Evolutionary conservation across 2,888 invertebrate genomes (phyloP), one percentile per base, ranked within the genome.

Genomic region (Rhogogaster chlorosoma): DNA sequence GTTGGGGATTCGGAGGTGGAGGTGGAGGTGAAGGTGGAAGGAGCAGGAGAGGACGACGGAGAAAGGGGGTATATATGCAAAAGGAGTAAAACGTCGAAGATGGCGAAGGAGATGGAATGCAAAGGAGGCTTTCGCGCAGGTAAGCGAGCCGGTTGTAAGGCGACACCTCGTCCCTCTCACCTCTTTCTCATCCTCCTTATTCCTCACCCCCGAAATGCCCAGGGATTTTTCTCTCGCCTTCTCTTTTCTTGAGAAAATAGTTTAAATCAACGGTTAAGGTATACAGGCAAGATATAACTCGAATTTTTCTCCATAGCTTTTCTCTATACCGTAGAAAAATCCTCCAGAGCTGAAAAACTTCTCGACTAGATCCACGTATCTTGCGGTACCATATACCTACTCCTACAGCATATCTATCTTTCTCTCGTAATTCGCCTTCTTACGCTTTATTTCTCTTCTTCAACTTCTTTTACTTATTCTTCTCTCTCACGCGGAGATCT

Each of bases 71-170:
- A 80, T 38, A 38, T 88, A 88, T 87, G 88, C 88, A 92, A 92
- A 92, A 92, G 88, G 88, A 91, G 88, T 89, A 91, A 89, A 87
- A 84, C 86, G 88, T 91, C 85, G 88, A 89, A 93, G 93, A 93
- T 93, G 93, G 93, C 92, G 93, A 91, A 92, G 91, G 89, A 93
- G 93, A 93, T 93, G 93, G 93, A 91, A 93, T 93, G 93, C 93
- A 93, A 93, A 93, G 91, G 91, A 92, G 92, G 91, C 92, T 92
- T 91, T 91, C 91, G 91, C 91, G 91, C 91, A 90, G 91, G 91
- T 91, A 91, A 92, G 91, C 89, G 91, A 93, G 93, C 92, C 93
- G 93, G 93, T 93, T 93, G 93, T 93, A 93, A 93, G 93, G 91
- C 93, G 93, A 93, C 93, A 93, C 93, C 93, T 93, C 91, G 89